These are phyloP conservation scores for Porites australiensis DNA, from an alignment of 64 coral and sea anemone species.

Conservation along the genomic window DNA sequence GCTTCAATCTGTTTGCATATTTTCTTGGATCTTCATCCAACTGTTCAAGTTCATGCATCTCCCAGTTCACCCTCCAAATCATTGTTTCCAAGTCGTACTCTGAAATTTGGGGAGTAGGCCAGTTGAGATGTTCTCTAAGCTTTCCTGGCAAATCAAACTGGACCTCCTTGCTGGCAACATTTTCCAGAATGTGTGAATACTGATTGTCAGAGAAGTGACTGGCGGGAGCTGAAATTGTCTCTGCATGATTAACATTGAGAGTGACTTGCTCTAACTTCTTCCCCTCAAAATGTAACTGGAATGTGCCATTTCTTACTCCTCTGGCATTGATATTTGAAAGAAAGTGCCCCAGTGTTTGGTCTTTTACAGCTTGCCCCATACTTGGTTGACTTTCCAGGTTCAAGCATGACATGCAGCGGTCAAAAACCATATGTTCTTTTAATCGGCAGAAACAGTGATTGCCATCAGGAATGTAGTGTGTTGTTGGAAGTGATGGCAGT, in stretches of 20 bases:
- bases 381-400: slow-evolving; percentile 29
- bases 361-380: not conserved
- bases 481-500: slow-evolving; percentile 22
- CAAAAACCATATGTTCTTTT: slow-evolving; percentile 23
- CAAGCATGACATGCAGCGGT: slow-evolving; percentile 20
- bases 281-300: slow-evolving; percentile 51
- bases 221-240: slow-evolving; percentile 65
- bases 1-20: slow-evolving; percentile 45
- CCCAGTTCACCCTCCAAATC: slow-evolving; percentile 60
- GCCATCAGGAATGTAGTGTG: slow-evolving; percentile 8
- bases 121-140: slow-evolving; percentile 30
- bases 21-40: slow-evolving; percentile 55
- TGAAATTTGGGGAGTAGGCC: slow-evolving; percentile 39
- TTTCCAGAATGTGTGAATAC: slow-evolving; percentile 50
- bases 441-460: slow-evolving; percentile 40
- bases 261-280: slow-evolving; percentile 64
- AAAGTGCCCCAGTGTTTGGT: slow-evolving; percentile 38
- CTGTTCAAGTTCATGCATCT: slow-evolving; percentile 34
- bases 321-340: slow-evolving; percentile 48
- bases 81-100: slow-evolving; percentile 50
- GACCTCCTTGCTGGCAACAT: slow-evolving; percentile 39
- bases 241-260: slow-evolving; percentile 46
- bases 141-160: slow-evolving; percentile 26
- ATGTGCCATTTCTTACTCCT: slow-evolving; percentile 58
- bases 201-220: slow-evolving; percentile 28